Percentiles rank a stretch among this genome's conserved stretches.
These are phyloP conservation scores for Chanos chanos DNA, from an alignment of 2,797 vertebrate genomes.

Conservation along the genomic window DNA sequence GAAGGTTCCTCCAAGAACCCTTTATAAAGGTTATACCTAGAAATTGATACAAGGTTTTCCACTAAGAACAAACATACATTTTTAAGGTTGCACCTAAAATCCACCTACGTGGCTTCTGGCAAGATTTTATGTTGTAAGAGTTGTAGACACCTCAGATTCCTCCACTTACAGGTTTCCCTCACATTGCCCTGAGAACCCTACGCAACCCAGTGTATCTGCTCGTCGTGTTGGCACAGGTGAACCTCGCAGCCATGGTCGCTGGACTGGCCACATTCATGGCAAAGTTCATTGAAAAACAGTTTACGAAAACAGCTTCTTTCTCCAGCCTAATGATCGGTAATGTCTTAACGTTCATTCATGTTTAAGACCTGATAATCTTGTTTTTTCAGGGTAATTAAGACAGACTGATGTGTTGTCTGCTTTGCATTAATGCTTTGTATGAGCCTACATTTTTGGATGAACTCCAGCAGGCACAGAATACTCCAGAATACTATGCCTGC, in stretches of 20 bases:
- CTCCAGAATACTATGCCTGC: too few relatives aligned
- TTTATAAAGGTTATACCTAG: too few relatives aligned
- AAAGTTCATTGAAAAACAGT: slow-evolving; percentile 91
- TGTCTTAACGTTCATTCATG: not conserved
- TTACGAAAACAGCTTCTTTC: slow-evolving; percentile 71
- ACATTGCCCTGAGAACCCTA: slow-evolving; percentile 76
- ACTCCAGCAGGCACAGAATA: too few relatives aligned
- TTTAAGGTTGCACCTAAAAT: too few relatives aligned
- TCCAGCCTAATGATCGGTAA: slow-evolving; percentile 88
- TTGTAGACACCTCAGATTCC: too few relatives aligned
- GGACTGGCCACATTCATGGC: slow-evolving; percentile 89
- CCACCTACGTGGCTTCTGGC: not conserved
- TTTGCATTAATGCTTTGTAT: too few relatives aligned
- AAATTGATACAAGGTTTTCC: too few relatives aligned
- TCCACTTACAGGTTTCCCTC: slow-evolving; percentile 78
- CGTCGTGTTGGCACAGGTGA: slow-evolving; percentile 86
- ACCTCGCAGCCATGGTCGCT: slow-evolving; percentile 76
- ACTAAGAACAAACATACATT: too few relatives aligned
- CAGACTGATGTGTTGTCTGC: not conserved
- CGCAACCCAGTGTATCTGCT: slow-evolving; percentile 80
- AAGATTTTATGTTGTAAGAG: not conserved
- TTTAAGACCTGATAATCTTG: not conserved
- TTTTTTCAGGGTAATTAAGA: too few relatives aligned
- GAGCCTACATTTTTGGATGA: too few relatives aligned
- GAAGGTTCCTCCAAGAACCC: too few relatives aligned